A percentile compares a stretch with the other conserved stretches of the same genome.
These are phyloP conservation scores for Brachycybe producta DNA, from an alignment of 2,888 invertebrate genomes.

Conservation along the genomic window DNA sequence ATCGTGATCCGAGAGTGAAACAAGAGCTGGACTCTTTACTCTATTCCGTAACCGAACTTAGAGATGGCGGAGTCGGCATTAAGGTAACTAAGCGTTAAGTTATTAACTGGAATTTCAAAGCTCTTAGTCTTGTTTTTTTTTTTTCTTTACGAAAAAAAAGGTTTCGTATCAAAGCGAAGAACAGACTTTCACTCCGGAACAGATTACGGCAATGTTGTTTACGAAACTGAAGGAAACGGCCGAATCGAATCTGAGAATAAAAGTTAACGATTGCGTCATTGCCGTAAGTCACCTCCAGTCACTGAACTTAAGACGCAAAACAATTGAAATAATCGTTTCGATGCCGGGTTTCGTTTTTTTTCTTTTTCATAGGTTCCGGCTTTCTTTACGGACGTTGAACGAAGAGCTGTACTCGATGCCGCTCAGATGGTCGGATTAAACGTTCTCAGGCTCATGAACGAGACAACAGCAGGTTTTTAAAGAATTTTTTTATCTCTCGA, in stretches of 20 bases:
- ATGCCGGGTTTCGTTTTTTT: conserved; percentile 49
- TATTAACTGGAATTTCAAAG: neutral
- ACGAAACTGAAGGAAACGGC: conserved; percentile 91
- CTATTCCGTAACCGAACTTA: conserved; percentile 58
- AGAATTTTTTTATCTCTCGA: conserved; percentile 7
- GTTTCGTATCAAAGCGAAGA: too few species aligned
- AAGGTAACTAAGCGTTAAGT: too few species aligned
- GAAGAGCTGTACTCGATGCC: conserved; percentile 80
- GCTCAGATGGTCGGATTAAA: conserved; percentile 86
- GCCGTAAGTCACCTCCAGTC: conserved; percentile 48
- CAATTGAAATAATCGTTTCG: conserved; percentile 85
- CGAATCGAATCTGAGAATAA: conserved; percentile 70
- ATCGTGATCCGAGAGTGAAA: conserved; percentile 74
- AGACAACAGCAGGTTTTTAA: conserved; percentile 81
- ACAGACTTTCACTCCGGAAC: conserved; percentile 70
- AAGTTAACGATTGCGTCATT: conserved; percentile 86
- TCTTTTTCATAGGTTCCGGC: conserved; percentile 52
- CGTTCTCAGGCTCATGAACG: conserved; percentile 87
- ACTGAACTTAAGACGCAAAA: conserved; percentile 70
- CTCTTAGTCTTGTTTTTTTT: conserved; percentile 5
- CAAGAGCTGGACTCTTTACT: conserved; percentile 66
- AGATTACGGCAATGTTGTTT: conserved; percentile 90
- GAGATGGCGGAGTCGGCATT: conserved; percentile 72
- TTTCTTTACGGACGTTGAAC: conserved; percentile 87
- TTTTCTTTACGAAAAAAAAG: too few species aligned